Base-by-base conservation (phyloP, 2,888 invertebrate species). In the Acleris holmiana region DNA sequence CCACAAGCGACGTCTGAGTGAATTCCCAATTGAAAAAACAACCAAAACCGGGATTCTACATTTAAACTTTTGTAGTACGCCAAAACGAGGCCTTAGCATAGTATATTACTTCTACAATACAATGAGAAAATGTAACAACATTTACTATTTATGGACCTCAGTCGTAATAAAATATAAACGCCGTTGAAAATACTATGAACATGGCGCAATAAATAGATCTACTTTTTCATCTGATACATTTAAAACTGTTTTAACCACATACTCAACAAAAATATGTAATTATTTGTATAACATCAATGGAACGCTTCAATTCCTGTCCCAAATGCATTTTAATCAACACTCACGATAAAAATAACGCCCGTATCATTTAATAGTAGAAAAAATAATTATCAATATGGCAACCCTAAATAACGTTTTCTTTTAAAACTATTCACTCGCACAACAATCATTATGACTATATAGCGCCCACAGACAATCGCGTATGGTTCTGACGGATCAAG, bases 261-360 rank as follows among this genome's bases (percentile, higher is more conserved):
- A 54, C 21, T 64, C 59, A 60, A 65, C 50, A 55, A 54, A 55
- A 59, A 64, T 54, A 64, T 65, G 41, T 19, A 49, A 49, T 55
- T 18, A 35, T 65, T 59, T 59, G 40, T 59, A 54, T 53, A 54
- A 65, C 48, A 47, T 54, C 19, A 60, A 60, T 65, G 65, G 65
- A 65, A 65, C 60, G 59, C 23, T 23, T 55, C 19, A 23, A 59
- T 49, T 60, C 44, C 65, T 59, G 41, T 60, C 54, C 59, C 59
- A 90, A 91, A 90, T 89, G 89, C 90, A 87, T 83, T 82, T 84
- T 78, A 83, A 80, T 82, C 78, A 80, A 84, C 76, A 77, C 73
- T 71, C 77, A 76, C 73, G 66, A 69, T 73, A 75, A 76, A 72
- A 72, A 74, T 73, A 77, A 75, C 68, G 74, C 72, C 73, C 69